Evolutionary conservation across 2,888 invertebrate species (phyloP).

Genomic region (Conistra vaccinii): DNA sequence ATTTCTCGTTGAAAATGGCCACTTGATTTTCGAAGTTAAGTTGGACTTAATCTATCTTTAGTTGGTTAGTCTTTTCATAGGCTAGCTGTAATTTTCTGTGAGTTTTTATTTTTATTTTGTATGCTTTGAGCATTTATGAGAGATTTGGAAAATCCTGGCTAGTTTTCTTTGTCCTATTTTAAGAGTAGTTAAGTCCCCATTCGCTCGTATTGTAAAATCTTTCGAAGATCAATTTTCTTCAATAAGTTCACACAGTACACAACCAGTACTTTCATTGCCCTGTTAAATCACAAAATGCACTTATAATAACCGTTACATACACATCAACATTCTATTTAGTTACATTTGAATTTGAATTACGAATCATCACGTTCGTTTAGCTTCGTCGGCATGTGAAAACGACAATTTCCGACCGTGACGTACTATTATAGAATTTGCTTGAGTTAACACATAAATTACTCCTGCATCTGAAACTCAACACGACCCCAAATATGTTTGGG

Average conservation of each 20-base stretch:
- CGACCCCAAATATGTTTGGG: constrained; percentile 36
- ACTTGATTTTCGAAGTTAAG: constrained; percentile 38
- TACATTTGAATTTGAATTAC: constrained; percentile 51
- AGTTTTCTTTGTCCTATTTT: background rate
- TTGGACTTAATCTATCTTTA: constrained; percentile 33
- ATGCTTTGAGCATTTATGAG: background rate
- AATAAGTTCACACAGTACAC: background rate
- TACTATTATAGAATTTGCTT: constrained; percentile 50
- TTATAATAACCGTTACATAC: constrained; percentile 6
- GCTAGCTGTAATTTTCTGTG: background rate
- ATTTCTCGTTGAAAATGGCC: constrained; percentile 57
- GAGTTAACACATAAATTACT: constrained; percentile 57
- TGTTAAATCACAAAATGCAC: background rate
- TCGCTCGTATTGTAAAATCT: background rate
- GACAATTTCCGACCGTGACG: constrained; percentile 46
- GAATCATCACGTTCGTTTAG: constrained; percentile 53
- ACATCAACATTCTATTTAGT: constrained; percentile 12
- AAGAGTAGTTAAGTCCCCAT: background rate
- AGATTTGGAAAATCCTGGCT: background rate
- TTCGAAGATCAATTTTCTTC: background rate
- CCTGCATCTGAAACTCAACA: constrained; percentile 23
- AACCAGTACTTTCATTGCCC: background rate
- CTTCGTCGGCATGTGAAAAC: constrained; percentile 43
- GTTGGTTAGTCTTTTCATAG: constrained; percentile 11
- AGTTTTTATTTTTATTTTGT: background rate